Conservation (phyloP, 2,888 invertebrate species). For the Trissoscelio sp. region DNA sequence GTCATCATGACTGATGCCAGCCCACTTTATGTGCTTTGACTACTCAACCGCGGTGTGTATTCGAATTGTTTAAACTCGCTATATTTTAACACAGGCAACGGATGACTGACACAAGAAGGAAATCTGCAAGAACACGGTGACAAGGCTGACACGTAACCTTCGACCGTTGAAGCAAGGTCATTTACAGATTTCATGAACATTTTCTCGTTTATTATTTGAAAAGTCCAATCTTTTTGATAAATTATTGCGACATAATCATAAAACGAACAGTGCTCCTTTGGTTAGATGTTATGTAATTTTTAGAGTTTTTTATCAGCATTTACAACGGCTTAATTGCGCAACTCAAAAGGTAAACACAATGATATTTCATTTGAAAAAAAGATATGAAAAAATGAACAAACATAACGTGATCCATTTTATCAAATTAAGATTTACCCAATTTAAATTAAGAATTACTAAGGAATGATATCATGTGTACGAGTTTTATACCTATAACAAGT, state of each 20-base stretch:
- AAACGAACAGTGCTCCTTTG: no score
- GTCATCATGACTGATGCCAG: neutral
- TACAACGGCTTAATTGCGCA: no score
- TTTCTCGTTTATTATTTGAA: neutral
- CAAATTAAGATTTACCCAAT: no score
- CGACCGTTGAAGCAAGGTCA: conserved; percentile 4
- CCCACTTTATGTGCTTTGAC: conserved; percentile 16
- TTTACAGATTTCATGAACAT: neutral
- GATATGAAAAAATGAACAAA: no score
- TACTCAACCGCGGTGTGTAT: neutral
- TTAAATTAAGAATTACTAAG: no score
- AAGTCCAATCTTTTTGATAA: neutral
- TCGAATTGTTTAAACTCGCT: conserved; percentile 1
- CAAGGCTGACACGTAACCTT: conserved; percentile 1
- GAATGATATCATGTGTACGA: no score
- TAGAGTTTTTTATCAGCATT: no score
- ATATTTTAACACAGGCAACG: conserved; percentile 15
- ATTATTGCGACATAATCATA: no score
- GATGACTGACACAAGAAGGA: neutral
- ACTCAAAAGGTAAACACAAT: neutral
- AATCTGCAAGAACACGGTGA: neutral
- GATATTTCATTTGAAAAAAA: no score
- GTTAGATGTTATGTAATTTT: no score
- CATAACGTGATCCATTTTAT: no score
- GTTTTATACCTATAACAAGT: no score